These are phyloP conservation scores for Nemotelus pantherinus DNA, from an alignment of 2,888 invertebrate species.

Conservation along the genomic window DNA sequence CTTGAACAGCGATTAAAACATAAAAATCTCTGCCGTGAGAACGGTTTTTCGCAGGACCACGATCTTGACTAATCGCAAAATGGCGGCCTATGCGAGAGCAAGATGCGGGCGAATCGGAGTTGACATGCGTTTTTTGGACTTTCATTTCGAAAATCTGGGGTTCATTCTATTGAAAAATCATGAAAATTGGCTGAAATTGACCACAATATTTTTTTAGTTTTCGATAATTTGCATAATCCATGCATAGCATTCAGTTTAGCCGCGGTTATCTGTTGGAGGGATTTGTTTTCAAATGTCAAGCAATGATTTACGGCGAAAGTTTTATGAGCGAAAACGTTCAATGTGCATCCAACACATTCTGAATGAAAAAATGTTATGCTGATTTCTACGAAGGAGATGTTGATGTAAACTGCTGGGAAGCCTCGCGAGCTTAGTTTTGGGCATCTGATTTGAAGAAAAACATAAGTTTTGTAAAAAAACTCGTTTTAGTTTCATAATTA, in stretches of 20 bases:
- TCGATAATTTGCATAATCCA: background rate
- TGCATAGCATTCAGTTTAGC: background rate
- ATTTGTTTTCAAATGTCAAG: slow-evolving; percentile 26
- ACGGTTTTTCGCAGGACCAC: slow-evolving; percentile 64
- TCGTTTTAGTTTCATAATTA: too few relatives aligned
- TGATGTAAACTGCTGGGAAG: too few relatives aligned
- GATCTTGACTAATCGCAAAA: slow-evolving; percentile 63
- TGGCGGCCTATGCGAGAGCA: slow-evolving; percentile 57
- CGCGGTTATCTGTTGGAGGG: background rate
- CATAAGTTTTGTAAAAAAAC: too few relatives aligned
- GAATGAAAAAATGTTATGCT: too few relatives aligned
- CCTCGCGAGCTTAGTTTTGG: too few relatives aligned
- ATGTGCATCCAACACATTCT: slow-evolving; percentile 21
- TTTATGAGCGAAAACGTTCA: slow-evolving; percentile 3
- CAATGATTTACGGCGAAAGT: slow-evolving; percentile 7
- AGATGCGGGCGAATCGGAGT: slow-evolving; percentile 40
- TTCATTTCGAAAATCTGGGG: slow-evolving; percentile 8
- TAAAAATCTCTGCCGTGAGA: slow-evolving; percentile 60
- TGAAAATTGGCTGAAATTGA: background rate
- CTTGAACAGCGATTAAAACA: slow-evolving; percentile 57
- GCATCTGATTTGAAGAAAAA: too few relatives aligned
- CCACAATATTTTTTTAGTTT: background rate
- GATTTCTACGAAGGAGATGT: background rate
- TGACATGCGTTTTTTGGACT: slow-evolving; percentile 36
- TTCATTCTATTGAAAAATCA: too few relatives aligned